A percentile compares a stretch with the other conserved stretches of the same genome.
phyloP scores from a whole-genome alignment of 2,797 vertebrate species.

The Xiphophorus birchmanni region DNA sequence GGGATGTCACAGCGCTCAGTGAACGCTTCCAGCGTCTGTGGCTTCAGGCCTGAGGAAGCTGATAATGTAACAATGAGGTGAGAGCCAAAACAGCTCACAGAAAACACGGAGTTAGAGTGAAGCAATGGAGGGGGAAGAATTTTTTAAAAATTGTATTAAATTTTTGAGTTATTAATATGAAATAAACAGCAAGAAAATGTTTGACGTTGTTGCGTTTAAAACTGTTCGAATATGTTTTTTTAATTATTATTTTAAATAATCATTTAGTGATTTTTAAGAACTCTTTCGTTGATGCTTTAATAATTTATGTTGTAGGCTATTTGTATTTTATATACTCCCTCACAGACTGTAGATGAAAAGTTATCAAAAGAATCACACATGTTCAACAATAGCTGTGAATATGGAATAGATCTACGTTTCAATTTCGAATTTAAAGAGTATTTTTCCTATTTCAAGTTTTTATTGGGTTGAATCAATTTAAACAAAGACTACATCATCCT shows the following conservation, averaged over 20 bases:
- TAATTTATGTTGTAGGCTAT: neutral
- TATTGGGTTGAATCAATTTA: neutral
- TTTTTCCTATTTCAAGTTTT: neutral
- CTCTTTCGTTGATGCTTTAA: neutral
- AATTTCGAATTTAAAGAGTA: neutral
- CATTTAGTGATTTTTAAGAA: neutral
- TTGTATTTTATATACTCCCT: neutral
- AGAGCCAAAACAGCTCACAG: slow-evolving; percentile 23
- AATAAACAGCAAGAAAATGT: neutral
- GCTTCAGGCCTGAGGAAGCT: slow-evolving; percentile 50
- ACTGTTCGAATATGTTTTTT: neutral
- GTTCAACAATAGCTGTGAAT: neutral
- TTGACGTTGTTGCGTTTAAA: neutral
- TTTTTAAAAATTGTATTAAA: too few relatives aligned
- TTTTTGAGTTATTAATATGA: neutral
- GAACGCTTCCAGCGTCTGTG: slow-evolving; percentile 68
- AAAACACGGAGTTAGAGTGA: neutral
- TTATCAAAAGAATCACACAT: neutral
- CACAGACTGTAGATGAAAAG: neutral
- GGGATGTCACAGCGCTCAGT: slow-evolving; percentile 86
- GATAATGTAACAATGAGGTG: slow-evolving; percentile 33
- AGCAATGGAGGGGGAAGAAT: neutral
- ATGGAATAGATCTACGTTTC: neutral
- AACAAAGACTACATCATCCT: neutral
- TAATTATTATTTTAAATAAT: neutral